These are phyloP conservation scores for Henicopernis longicauda DNA, from an alignment of 2,113 vertebrate genomes.

Conservation along the genomic window DNA sequence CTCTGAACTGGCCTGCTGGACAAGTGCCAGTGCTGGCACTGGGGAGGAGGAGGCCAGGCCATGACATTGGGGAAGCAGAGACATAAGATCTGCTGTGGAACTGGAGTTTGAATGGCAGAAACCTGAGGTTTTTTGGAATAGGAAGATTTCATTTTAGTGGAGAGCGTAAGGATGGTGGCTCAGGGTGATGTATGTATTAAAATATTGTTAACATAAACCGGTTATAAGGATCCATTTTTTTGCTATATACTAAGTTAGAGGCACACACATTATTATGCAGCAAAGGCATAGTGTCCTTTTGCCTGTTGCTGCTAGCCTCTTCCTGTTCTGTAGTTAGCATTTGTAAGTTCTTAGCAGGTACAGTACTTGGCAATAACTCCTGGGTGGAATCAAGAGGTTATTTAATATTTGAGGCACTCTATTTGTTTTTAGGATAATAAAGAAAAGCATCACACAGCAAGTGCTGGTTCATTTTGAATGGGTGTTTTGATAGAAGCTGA, in stretches of 20 bases:
- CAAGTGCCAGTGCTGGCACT: neutral
- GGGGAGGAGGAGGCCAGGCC: neutral
- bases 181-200: neutral
- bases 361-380: neutral
- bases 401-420: neutral
- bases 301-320: neutral
- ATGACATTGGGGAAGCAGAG: accelerated
- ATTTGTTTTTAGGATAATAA: neutral
- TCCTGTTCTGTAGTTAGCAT: neutral
- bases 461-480: neutral
- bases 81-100: neutral
- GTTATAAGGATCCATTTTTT: neutral
- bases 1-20: neutral
- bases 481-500: neutral
- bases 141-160: neutral
- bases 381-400: neutral
- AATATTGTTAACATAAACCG: neutral
- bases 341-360: neutral
- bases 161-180: neutral
- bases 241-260: neutral
- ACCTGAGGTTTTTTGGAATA: neutral
- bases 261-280: neutral
- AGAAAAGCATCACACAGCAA: neutral
- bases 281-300: neutral
- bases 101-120: neutral